Evolutionary conservation across 2,888 invertebrate genomes (phyloP).

Genomic region (Tinea semifulvella): DNA sequence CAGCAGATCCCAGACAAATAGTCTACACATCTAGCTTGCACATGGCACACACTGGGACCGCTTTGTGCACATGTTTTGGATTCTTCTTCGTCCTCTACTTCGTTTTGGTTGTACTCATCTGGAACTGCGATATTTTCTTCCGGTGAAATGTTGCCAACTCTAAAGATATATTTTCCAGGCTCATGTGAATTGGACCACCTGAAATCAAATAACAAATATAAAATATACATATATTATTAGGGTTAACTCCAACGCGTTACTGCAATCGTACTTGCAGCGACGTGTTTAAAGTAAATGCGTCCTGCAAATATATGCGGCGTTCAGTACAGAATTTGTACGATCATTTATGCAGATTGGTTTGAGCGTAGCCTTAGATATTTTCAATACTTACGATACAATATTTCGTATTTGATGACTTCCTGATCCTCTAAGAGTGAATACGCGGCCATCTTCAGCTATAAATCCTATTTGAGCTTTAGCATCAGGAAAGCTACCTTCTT

Average conservation of each 20-base stretch:
- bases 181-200: constrained; percentile 88
- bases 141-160: constrained; percentile 75
- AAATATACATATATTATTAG: too few species aligned
- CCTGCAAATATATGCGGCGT: neutral
- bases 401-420: constrained; percentile 89
- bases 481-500: constrained; percentile 82
- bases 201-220: constrained; percentile 30
- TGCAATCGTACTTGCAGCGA: too few species aligned
- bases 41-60: constrained; percentile 79
- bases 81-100: constrained; percentile 52
- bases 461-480: constrained; percentile 95
- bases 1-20: constrained; percentile 90
- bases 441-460: constrained; percentile 82
- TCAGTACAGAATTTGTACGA: neutral
- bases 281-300: too few species aligned
- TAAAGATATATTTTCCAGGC: constrained; percentile 88
- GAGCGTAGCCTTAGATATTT: constrained; percentile 15
- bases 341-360: constrained; percentile 14
- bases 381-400: constrained; percentile 78
- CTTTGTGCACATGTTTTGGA: constrained; percentile 69
- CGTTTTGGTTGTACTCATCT: constrained; percentile 61
- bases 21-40: constrained; percentile 84
- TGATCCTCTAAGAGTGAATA: constrained; percentile 82
- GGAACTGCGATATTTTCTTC: constrained; percentile 74
- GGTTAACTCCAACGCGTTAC: too few species aligned